phyloP scores from a whole-genome alignment of 2,113 vertebrate species.

The Dromiciops gliroides region DNA sequence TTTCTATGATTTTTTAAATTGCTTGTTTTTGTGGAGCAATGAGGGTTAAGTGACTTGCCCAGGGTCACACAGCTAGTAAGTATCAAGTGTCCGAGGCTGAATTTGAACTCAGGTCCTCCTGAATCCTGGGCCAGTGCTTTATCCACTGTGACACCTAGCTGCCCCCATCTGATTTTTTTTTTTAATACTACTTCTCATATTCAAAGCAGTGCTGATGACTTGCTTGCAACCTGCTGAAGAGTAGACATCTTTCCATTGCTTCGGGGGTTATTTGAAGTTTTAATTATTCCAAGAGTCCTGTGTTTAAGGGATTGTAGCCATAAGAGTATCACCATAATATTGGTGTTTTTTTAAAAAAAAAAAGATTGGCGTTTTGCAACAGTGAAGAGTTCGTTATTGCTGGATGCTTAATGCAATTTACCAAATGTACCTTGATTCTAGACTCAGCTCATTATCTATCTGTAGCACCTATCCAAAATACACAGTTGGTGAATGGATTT shows the following conservation, averaged over 20 bases:
- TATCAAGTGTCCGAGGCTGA: too few relatives aligned
- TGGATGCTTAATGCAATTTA: background rate
- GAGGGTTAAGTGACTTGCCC: too few relatives aligned
- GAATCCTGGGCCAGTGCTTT: too few relatives aligned
- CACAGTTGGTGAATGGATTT: background rate
- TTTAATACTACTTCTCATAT: background rate
- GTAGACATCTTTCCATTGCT: background rate
- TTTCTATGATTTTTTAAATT: too few relatives aligned
- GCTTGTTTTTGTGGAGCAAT: too few relatives aligned
- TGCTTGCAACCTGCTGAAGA: background rate
- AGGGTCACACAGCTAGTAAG: too few relatives aligned
- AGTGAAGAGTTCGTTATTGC: background rate
- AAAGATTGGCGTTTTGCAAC: background rate
- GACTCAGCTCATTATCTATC: background rate
- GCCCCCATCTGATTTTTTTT: background rate
- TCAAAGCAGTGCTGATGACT: background rate
- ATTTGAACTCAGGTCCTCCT: too few relatives aligned
- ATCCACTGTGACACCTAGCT: too few relatives aligned
- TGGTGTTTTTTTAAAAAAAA: background rate
- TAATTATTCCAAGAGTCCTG: background rate
- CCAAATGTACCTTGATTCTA: background rate
- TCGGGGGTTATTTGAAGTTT: background rate
- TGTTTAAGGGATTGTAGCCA: background rate
- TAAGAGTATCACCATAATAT: background rate
- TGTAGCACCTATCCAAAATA: background rate